phyloP scores from a whole-genome alignment of 2,113 vertebrate species.

The Romanogobio albipinnatus region DNA sequence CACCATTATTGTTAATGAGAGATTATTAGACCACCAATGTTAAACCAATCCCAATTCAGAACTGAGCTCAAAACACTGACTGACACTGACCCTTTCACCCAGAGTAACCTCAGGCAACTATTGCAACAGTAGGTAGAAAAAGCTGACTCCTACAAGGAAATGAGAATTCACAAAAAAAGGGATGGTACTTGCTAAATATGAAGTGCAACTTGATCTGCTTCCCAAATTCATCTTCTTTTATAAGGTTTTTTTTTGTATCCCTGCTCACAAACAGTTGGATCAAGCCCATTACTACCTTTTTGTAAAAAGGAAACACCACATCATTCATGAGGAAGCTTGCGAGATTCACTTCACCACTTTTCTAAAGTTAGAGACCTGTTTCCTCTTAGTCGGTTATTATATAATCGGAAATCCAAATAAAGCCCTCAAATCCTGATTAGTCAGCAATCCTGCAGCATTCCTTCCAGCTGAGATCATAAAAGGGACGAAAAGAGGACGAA shows the following conservation, averaged over 20 bases:
- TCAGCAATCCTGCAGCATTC: constrained; percentile 40
- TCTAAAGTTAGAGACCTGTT: not conserved
- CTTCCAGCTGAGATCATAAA: constrained; percentile 19
- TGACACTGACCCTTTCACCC: not conserved
- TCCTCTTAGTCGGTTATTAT: not conserved
- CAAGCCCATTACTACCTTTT: no score
- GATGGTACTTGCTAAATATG: not conserved
- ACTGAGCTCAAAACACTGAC: constrained; percentile 3
- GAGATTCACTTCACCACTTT: not conserved
- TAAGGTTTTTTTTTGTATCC: no score
- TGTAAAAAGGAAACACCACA: no score
- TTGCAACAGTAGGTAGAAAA: not conserved
- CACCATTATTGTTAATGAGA: constrained; percentile 7
- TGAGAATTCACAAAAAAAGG: not conserved
- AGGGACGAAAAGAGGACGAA: not conserved
- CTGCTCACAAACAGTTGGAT: no score
- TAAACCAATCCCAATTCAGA: not conserved
- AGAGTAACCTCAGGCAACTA: not conserved
- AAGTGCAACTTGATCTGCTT: not conserved
- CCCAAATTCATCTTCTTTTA: not conserved
- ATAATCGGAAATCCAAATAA: constrained; percentile 40
- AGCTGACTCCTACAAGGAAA: not conserved
- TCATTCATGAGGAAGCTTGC: not conserved
- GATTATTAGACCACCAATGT: not conserved
- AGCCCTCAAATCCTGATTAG: constrained; percentile 42